Conservation (phyloP, 2,797 vertebrate genomes). For the Argentina silus region DNA sequence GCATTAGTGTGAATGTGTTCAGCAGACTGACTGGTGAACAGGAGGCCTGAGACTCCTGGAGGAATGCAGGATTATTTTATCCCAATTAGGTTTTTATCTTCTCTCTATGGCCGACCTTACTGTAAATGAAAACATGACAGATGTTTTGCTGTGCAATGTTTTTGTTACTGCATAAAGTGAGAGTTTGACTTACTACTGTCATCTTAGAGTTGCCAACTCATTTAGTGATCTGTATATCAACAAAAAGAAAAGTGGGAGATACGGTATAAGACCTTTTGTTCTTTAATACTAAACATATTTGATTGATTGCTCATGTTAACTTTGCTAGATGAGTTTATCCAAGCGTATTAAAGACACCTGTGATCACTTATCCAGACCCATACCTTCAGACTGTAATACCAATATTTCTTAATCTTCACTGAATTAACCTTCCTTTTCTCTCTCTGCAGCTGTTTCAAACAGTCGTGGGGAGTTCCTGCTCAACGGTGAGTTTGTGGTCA, state of each 20-base stretch:
- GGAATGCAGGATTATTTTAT: conserved; percentile 76
- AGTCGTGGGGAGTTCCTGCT: conserved; percentile 94
- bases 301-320: no score
- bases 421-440: not conserved
- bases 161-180: not conserved
- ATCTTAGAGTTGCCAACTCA: not conserved
- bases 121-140: conserved; percentile 48
- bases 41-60: conserved; percentile 83
- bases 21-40: conserved; percentile 77
- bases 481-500: conserved; percentile 98
- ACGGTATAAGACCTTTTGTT: no score
- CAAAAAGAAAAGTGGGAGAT: not conserved
- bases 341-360: not conserved
- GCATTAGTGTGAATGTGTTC: conserved; percentile 88
- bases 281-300: no score
- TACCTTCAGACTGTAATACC: not conserved
- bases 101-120: conserved; percentile 44
- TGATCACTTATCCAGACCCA: not conserved
- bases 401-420: not conserved
- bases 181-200: conserved; percentile 12
- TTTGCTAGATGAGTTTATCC: not conserved
- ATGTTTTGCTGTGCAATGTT: conserved; percentile 9
- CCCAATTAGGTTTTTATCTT: conserved; percentile 61
- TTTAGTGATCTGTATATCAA: no score
- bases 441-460: conserved; percentile 88